phyloP scores from a whole-genome alignment of 2,113 vertebrate species.

The Nyctereutes procyonoides region DNA sequence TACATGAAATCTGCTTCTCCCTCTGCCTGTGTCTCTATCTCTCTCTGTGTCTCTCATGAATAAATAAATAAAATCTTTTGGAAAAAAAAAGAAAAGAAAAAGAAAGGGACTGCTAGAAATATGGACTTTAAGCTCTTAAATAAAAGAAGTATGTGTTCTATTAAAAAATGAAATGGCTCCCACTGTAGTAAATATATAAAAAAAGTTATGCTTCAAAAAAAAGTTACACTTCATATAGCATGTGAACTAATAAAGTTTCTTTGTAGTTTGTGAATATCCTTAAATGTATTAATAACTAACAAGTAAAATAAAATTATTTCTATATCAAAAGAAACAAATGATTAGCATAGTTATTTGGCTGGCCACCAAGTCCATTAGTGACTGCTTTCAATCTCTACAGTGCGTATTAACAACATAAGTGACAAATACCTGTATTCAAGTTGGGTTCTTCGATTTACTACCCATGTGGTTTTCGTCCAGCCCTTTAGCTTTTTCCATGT shows the following conservation, averaged over 20 bases:
- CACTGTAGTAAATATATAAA: not conserved
- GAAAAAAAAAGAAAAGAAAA: too few species aligned
- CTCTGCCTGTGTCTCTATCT: too few species aligned
- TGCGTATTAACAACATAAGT: not conserved
- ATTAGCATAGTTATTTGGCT: not conserved
- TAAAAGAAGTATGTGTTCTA: not conserved
- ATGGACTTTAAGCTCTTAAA: not conserved
- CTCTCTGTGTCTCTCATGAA: too few species aligned
- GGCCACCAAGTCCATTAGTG: not conserved
- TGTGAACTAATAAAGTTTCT: not conserved
- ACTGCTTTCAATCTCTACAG: not conserved
- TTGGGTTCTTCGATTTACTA: not conserved
- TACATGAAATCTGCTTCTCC: too few species aligned
- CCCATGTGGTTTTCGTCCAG: not conserved
- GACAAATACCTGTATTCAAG: not conserved
- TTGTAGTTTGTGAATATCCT: not conserved
- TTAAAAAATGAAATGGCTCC: not conserved
- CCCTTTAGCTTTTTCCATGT: not conserved
- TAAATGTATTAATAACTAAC: not conserved
- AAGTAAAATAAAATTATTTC: conserved; percentile 35
- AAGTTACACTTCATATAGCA: not conserved
- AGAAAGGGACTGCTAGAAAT: not conserved
- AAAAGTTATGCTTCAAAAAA: not conserved
- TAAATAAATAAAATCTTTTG: too few species aligned
- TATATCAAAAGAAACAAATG: conserved; percentile 28